Evolutionary conservation across 2,797 vertebrate species (phyloP).

Genomic region (Coilia nasus): DNA sequence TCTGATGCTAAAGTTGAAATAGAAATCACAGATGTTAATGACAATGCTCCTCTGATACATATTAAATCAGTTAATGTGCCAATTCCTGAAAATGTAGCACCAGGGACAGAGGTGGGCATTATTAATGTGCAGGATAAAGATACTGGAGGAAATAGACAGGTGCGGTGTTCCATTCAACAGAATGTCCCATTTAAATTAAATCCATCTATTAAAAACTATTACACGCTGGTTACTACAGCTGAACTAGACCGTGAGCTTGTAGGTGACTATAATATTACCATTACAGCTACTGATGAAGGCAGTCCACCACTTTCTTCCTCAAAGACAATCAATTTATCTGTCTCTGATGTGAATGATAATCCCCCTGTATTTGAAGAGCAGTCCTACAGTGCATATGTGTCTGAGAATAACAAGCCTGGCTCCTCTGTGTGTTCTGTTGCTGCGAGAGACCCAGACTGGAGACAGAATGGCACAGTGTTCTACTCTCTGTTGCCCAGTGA

Average conservation of each 20-base stretch:
- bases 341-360: constrained; percentile 54
- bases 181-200: constrained; percentile 67
- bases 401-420: constrained; percentile 17
- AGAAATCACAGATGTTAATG: constrained; percentile 66
- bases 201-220: constrained; percentile 68
- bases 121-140: constrained; percentile 66
- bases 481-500: constrained; percentile 17
- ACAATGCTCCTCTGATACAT: constrained; percentile 63
- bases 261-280: constrained; percentile 66
- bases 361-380: not conserved
- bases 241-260: constrained; percentile 66
- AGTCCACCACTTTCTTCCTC: constrained; percentile 56
- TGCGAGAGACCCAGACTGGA: constrained; percentile 11
- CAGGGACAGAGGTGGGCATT: constrained; percentile 64
- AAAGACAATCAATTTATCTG: constrained; percentile 58
- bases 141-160: constrained; percentile 65
- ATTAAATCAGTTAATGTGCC: constrained; percentile 58
- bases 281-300: constrained; percentile 64
- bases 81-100: constrained; percentile 56
- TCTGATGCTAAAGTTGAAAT: constrained; percentile 60
- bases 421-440: constrained; percentile 15
- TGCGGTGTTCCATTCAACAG: constrained; percentile 57
- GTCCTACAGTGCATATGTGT: not conserved
- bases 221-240: constrained; percentile 64
- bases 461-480: constrained; percentile 17